Percentiles rank a stretch among this genome's conserved stretches.
These are phyloP conservation scores for Bombus soroeensis DNA, from an alignment of 1,140 invertebrate genomes.

Conservation along the genomic window DNA sequence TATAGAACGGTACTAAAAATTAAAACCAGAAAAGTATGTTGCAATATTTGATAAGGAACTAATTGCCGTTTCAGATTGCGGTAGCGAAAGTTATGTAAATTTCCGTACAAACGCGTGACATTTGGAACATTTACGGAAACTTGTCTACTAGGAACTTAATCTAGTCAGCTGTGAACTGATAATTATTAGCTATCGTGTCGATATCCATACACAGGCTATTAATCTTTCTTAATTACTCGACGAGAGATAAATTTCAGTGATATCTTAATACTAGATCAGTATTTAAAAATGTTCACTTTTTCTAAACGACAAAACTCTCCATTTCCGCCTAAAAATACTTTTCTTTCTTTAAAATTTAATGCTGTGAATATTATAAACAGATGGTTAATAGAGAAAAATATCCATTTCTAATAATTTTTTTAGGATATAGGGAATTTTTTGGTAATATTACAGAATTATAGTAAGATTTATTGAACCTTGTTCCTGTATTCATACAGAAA, in stretches of 20 bases:
- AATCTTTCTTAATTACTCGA: not conserved
- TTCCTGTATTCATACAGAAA: not conserved
- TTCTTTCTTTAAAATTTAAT: not conserved
- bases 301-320: not conserved
- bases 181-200: not conserved
- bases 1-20: not conserved
- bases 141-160: not conserved
- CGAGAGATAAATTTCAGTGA: not conserved
- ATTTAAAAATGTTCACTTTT: not conserved
- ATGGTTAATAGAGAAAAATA: not conserved
- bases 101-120: constrained; percentile 11
- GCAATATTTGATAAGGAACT: constrained; percentile 1
- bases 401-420: too few species aligned
- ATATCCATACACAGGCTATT: not conserved
- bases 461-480: too few species aligned
- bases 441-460: too few species aligned
- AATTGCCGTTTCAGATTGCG: not conserved
- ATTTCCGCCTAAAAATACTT: not conserved
- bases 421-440: too few species aligned
- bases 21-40: not conserved
- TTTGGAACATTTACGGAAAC: constrained; percentile 12
- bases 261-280: not conserved
- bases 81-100: constrained; percentile 9
- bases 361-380: not conserved
- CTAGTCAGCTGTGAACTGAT: not conserved